Evolutionary conservation across 2,113 vertebrate species (phyloP), one percentile per base, ranked within the genome.

Genomic region (Solenodon paradoxus): DNA sequence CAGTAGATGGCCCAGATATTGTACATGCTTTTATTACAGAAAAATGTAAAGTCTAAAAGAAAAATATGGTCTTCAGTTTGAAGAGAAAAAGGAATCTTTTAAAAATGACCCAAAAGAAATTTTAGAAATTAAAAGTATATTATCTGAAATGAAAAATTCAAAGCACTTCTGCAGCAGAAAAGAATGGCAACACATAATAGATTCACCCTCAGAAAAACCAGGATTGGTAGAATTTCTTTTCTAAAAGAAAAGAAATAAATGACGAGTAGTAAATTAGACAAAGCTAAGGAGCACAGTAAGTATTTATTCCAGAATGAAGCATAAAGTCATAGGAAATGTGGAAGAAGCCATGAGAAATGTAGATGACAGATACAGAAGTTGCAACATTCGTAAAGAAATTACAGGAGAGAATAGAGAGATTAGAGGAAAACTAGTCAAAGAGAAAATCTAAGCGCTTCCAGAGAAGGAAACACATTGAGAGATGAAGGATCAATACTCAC

Each of bases 21-120:
- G 12, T 49, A 68, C 35, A 28, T 88, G 26, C 95, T 53, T 30
- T 45, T 68, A 49, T 66, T 68, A 77, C 53, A 84, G 51, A 59
- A 16, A 68, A 90, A 28, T 74, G 84, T 40, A 80, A 89, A 38
- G n/a, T n/a, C n/a, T 92, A 95, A 45, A 92, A 71, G 79, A 91
- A 86, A 86, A 92, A 92, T 53, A 30, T 92, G 38, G 94, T 95
- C n/a, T 42, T 78, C 7, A 59, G 80, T 35, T 94, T 42, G 74
- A 89, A n/a, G 79, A 95, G 35, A 79, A 90, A 24, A 97, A 49
- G 19, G 84, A 96, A 72, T 82, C 61, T 42, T 45, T 95, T 87
- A 89, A 53, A 92, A 90, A 61, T 32, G 89, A 96, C 12, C 24
- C 92, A 59, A 86, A 77, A 24, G 40, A 94, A 68, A 82, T 92